Evolutionary conservation across 2,888 invertebrate species (phyloP), one percentile per base, ranked within the genome.

Genomic region (Sarcophaga subvicina): DNA sequence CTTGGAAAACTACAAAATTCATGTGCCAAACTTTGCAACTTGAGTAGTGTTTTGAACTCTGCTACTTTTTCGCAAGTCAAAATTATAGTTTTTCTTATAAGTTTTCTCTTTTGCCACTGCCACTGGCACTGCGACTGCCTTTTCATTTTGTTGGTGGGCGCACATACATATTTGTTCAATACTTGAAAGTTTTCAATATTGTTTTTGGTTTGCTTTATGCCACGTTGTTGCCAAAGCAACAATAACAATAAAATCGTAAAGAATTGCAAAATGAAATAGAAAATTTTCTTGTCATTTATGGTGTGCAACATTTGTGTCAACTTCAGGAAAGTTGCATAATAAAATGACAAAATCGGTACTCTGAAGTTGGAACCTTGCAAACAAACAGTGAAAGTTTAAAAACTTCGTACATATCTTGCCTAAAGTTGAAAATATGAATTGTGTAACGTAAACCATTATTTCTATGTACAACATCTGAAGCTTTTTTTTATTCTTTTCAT

Each of bases 211-310:
- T 37, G 2, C 37, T 37, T 37, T 8, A 10, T 37, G 37, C 54
- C 1, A 49, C 12, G 3, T 20, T 37, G 25, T 66, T 49, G 73
- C 47, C 73, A 20, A 25, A 62, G 67, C 25, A 67, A 69, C 67
- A 75, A 66, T 20, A 73, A 60, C 37, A 45, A 60, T 45, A 78
- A 78, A 69, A 63, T 0, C 2, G 37, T 4, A 2, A 66, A 54
- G 54, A 37, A 17, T 20, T 62, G 11, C 25, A 22, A 27, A 54
- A 62, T 17, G 54, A 67, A 72, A 10, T 49, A 20, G 3, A 69
- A 75, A 81, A 69, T 69, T 69, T 75, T 75, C 75, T 75, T 81
- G 81, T 81, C 75, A 70, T 69, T 81, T 75, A 71, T 70, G 81
- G 49, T 75, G 37, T 37, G 75, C 73, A 81, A 81, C 75, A 81